phyloP scores from a whole-genome alignment of 2,888 invertebrate species.

The Amphipoea lucens region DNA sequence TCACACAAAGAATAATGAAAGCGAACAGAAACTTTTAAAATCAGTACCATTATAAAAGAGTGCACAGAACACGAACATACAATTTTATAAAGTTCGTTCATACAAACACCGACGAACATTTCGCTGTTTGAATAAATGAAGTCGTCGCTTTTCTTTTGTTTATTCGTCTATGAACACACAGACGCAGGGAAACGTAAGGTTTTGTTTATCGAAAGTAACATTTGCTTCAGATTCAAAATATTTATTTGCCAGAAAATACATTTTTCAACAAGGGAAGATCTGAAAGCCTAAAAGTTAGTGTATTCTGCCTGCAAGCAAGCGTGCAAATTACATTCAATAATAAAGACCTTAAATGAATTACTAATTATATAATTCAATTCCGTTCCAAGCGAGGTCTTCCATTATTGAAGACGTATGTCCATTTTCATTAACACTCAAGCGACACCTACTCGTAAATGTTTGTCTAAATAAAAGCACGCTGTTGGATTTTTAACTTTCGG shows the following conservation, averaged over 20 bases:
- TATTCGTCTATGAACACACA: too few species aligned
- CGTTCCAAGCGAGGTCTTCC: background rate
- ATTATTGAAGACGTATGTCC: background rate
- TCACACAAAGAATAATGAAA: background rate
- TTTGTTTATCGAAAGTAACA: too few species aligned
- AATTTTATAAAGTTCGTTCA: conserved; percentile 22
- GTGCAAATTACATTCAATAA: too few species aligned
- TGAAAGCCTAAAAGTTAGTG: too few species aligned
- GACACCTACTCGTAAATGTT: background rate
- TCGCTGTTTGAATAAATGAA: conserved; percentile 28
- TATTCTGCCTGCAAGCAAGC: too few species aligned
- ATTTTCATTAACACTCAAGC: background rate
- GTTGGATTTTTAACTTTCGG: background rate
- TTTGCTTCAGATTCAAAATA: too few species aligned
- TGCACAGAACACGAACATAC: conserved; percentile 12
- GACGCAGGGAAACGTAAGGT: too few species aligned
- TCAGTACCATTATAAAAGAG: conserved; percentile 3
- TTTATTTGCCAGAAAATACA: too few species aligned
- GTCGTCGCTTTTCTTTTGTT: conserved; percentile 7
- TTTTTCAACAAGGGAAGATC: too few species aligned
- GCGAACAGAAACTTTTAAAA: background rate
- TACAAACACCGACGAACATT: conserved; percentile 16
- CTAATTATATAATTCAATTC: background rate
- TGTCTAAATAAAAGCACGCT: background rate
- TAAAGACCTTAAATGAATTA: background rate